phyloP scores from a whole-genome alignment of 2,113 vertebrate species.

The Spizaetus ornatus region DNA sequence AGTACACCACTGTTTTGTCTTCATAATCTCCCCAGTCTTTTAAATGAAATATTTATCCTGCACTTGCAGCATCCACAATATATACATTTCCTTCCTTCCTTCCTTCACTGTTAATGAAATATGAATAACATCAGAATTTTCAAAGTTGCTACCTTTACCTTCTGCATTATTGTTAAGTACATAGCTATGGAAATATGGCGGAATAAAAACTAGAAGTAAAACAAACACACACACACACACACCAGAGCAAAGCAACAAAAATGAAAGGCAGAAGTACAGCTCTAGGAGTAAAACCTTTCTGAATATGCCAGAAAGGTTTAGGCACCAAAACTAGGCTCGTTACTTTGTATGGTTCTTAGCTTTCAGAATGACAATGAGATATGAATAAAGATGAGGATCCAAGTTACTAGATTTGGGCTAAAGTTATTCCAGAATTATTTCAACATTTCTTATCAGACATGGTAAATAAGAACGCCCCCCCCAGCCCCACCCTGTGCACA shows the following conservation, averaged over 20 bases:
- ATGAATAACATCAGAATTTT: not conserved
- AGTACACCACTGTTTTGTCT: not conserved
- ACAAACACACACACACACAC: not conserved
- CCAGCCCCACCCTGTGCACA: no score
- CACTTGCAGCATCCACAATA: not conserved
- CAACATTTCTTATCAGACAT: not conserved
- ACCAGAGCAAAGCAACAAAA: not conserved
- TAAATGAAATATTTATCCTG: not conserved
- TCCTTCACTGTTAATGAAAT: not conserved
- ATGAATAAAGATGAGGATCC: not conserved
- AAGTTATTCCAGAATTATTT: not conserved
- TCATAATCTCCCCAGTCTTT: not conserved
- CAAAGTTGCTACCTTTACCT: not conserved
- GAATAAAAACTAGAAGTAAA: not conserved
- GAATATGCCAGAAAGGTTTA: not conserved
- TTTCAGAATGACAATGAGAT: not conserved
- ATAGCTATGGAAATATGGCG: not conserved
- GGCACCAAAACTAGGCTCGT: not conserved
- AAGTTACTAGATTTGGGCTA: not conserved
- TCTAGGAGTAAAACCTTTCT: not conserved
- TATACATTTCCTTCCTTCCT: not conserved
- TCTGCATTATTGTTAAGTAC: not conserved
- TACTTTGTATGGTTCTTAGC: not conserved
- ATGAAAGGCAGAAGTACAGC: not conserved
- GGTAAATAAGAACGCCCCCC: not conserved